phyloP scores from a whole-genome alignment of 23 tunicate species.

The Botrylloides violaceus region DNA sequence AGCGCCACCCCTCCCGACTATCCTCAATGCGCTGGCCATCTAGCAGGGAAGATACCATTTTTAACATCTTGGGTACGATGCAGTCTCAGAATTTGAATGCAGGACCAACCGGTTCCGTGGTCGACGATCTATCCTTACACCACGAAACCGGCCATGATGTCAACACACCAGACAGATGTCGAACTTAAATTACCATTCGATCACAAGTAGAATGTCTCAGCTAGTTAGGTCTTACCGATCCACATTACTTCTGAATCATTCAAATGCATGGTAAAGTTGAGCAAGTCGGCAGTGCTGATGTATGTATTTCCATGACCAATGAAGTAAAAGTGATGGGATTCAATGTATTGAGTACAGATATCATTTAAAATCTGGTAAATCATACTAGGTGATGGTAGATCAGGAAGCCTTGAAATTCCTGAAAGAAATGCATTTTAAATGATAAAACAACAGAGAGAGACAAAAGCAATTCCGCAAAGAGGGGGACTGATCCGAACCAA shows the following conservation, averaged over 20 bases:
- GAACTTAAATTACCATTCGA: too few species aligned
- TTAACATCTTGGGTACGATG: too few species aligned
- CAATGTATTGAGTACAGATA: slow-evolving; percentile 70
- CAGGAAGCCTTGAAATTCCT: slow-evolving; percentile 21
- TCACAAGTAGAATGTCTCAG: too few species aligned
- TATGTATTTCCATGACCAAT: slow-evolving; percentile 50
- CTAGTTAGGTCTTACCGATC: slow-evolving; percentile 42
- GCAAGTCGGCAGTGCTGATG: slow-evolving; percentile 30
- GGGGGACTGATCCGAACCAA: background rate
- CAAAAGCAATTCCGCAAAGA: background rate
- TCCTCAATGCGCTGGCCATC: too few species aligned
- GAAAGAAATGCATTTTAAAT: background rate
- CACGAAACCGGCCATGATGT: too few species aligned
- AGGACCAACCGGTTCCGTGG: too few species aligned
- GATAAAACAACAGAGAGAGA: background rate
- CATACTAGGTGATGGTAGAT: slow-evolving; percentile 28
- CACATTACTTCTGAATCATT: slow-evolving; percentile 44
- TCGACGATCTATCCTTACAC: too few species aligned
- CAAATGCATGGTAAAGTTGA: slow-evolving; percentile 54
- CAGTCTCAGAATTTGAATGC: too few species aligned
- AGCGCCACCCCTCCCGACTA: too few species aligned
- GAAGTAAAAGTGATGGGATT: slow-evolving; percentile 67
- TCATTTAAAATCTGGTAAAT: slow-evolving; percentile 50
- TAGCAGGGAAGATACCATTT: too few species aligned
- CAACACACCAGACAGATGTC: too few species aligned